Evolutionary conservation across 2,113 vertebrate genomes (phyloP).

Genomic region (Bos indicus): DNA sequence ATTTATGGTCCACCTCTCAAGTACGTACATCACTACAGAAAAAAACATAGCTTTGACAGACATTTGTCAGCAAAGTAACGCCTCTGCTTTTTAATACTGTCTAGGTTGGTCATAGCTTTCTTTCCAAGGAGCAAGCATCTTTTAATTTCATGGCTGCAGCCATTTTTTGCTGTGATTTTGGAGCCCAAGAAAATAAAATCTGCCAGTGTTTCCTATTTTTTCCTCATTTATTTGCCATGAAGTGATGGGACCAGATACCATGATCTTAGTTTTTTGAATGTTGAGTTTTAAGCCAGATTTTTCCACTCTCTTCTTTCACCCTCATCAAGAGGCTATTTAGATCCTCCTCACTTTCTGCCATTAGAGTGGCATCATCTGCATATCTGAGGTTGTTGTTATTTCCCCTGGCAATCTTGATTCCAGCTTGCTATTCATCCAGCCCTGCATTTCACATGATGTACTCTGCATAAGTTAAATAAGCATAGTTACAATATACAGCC

Average conservation of each 20-base stretch:
- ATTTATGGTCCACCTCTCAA: background rate
- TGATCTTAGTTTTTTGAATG: background rate
- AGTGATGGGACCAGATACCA: background rate
- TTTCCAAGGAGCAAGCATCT: background rate
- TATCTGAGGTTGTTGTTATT: background rate
- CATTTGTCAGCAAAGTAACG: background rate
- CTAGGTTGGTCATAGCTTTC: background rate
- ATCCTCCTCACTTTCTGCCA: background rate
- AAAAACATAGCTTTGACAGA: background rate
- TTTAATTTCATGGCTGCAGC: background rate
- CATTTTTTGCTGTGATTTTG: background rate
- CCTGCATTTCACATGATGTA: rapidly evolving
- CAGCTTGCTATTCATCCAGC: background rate
- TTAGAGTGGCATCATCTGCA: background rate
- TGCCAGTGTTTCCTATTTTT: background rate
- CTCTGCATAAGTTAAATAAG: background rate
- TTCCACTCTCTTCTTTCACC: background rate
- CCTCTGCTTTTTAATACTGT: background rate
- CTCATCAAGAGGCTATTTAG: background rate
- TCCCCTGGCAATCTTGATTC: background rate
- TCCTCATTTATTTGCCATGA: background rate
- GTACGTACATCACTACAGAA: background rate
- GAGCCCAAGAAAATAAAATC: background rate
- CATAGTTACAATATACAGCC: background rate
- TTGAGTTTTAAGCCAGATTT: background rate